Conservation (phyloP, 2,113 vertebrate species). For the Sturnira hondurensis region DNA sequence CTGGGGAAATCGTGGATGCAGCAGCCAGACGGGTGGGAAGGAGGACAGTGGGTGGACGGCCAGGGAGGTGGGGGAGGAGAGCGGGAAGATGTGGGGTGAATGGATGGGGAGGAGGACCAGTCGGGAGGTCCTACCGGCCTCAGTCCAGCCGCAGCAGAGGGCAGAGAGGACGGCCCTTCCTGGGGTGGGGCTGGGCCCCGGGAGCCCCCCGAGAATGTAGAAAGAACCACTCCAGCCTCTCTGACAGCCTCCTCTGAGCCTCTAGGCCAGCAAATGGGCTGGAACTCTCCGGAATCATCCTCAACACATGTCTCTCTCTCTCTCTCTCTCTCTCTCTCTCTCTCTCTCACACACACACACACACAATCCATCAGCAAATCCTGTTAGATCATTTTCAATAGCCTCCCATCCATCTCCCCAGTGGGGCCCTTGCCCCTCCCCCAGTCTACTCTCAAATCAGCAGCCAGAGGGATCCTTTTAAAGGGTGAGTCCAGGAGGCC, state of each 20-base stretch:
- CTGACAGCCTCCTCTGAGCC: not conserved
- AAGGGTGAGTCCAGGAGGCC: constrained; percentile 36
- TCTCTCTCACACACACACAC: not conserved
- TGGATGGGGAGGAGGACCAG: fast-evolving
- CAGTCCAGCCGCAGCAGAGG: not conserved
- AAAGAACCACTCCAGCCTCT: not conserved
- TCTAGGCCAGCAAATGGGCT: not conserved
- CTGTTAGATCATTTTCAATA: not conserved
- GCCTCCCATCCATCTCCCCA: not conserved
- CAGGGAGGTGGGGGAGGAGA: not conserved
- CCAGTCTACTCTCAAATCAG: not conserved
- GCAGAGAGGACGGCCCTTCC: not conserved
- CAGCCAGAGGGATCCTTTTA: constrained; percentile 30
- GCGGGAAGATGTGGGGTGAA: too few species aligned
- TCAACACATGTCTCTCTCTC: not conserved
- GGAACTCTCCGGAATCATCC: not conserved
- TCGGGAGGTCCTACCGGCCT: fast-evolving
- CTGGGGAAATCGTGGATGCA: fast-evolving
- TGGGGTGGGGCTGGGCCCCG: not conserved
- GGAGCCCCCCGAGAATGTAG: not conserved
- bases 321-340: not conserved
- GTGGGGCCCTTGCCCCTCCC: not conserved
- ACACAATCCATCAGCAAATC: not conserved
- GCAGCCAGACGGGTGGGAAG: not conserved
- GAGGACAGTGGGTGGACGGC: not conserved